Conservation (phyloP, 2,113 vertebrate species). For the Carollia perspicillata region DNA sequence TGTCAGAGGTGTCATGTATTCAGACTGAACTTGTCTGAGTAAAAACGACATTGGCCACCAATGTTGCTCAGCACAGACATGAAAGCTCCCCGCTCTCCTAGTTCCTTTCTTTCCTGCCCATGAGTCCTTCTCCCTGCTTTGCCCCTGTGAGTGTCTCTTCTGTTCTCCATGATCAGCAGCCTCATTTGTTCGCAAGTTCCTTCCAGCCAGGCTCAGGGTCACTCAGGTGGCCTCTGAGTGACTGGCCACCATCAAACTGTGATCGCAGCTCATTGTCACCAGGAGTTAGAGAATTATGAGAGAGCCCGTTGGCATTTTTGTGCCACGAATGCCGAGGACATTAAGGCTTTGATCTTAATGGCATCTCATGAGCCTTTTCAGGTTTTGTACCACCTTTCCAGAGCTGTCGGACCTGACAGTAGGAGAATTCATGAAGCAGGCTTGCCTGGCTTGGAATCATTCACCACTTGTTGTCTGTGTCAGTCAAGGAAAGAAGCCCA, state of each 20-base stretch:
- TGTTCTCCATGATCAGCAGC: background rate
- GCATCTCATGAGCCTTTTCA: background rate
- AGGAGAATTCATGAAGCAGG: background rate
- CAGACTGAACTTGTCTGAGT: background rate
- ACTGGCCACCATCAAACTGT: background rate
- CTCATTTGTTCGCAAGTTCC: background rate
- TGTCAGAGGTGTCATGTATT: background rate
- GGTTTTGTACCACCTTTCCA: background rate
- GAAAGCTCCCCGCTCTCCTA: background rate
- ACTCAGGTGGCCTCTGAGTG: accelerated
- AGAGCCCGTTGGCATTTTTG: background rate
- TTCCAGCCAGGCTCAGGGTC: background rate
- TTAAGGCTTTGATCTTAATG: background rate
- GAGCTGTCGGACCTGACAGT: background rate
- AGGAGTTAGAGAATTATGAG: background rate
- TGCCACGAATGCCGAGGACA: background rate
- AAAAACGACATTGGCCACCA: background rate
- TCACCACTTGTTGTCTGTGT: background rate
- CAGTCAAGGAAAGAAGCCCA: conserved; percentile 7
- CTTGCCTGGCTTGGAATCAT: background rate
- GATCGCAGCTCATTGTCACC: background rate
- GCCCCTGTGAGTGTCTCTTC: background rate
- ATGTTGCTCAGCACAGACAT: background rate
- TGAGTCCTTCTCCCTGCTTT: background rate
- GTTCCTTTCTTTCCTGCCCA: background rate